Evolutionary conservation across 2,888 invertebrate species (phyloP).

Genomic region (Trissoscelio sp.): DNA sequence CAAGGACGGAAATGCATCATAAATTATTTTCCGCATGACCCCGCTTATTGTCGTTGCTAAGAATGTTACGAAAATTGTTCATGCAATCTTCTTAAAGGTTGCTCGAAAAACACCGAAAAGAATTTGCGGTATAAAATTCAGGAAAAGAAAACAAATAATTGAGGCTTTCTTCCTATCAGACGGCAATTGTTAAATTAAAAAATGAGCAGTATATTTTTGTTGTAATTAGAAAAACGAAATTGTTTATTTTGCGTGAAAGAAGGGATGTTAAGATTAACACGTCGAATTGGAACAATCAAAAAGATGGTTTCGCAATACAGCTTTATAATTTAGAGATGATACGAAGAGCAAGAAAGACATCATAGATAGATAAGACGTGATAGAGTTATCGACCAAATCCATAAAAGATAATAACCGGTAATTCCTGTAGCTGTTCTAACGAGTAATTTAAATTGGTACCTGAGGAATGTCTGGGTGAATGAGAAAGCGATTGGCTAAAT

Average conservation of each 20-base stretch:
- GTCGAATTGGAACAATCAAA: slow-evolving; percentile 47
- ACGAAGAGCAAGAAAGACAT: slow-evolving; percentile 63
- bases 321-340: slow-evolving; percentile 55
- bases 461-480: slow-evolving; percentile 60
- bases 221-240: no score
- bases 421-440: slow-evolving; percentile 66
- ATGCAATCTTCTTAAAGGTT: no score
- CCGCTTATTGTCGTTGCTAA: slow-evolving; percentile 24
- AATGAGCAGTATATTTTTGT: no score
- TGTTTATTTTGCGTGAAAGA: no score
- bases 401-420: slow-evolving; percentile 72
- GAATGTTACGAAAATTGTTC: slow-evolving; percentile 23
- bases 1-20: slow-evolving; percentile 54
- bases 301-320: slow-evolving; percentile 27
- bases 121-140: no score
- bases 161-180: no score
- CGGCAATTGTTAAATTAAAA: no score
- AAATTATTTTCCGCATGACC: slow-evolving; percentile 65
- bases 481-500: slow-evolving; percentile 63
- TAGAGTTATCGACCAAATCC: slow-evolving; percentile 73
- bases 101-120: no score
- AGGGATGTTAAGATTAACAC: slow-evolving; percentile 22
- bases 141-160: no score
- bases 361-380: slow-evolving; percentile 65
- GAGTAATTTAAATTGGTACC: slow-evolving; percentile 70